Evolutionary conservation across 1,140 invertebrate species (phyloP).

Genomic region (Sinonovacula constricta): DNA sequence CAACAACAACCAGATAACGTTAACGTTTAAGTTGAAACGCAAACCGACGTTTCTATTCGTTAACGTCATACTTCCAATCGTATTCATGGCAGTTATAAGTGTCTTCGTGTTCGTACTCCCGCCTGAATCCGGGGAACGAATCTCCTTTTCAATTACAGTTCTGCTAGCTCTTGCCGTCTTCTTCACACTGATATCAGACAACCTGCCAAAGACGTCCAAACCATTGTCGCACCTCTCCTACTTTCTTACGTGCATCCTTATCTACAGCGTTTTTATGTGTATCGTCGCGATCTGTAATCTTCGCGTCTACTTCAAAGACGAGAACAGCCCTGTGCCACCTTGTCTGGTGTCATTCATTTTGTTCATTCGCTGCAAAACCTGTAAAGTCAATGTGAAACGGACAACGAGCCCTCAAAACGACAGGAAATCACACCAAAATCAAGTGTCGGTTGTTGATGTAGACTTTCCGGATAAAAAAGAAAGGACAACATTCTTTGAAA

Average conservation of each 20-base stretch:
- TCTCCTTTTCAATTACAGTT: conserved; percentile 81
- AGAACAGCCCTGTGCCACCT: neutral
- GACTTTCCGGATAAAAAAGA: too few species aligned
- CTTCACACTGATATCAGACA: conserved; percentile 81
- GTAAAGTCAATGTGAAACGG: too few species aligned
- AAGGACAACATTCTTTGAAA: too few species aligned
- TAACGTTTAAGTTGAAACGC: conserved; percentile 6
- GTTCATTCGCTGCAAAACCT: too few species aligned
- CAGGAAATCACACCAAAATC: too few species aligned
- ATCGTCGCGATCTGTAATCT: conserved; percentile 14
- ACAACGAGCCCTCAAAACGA: too few species aligned
- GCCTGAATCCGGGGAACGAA: conserved; percentile 81
- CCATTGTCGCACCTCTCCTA: conserved; percentile 61
- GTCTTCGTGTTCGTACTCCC: conserved; percentile 82
- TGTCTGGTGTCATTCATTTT: too few species aligned
- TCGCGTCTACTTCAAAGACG: neutral
- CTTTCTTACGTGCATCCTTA: conserved; percentile 6
- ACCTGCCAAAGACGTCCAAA: conserved; percentile 81
- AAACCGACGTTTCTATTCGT: conserved; percentile 77
- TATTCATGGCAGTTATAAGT: conserved; percentile 81
- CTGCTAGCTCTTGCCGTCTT: conserved; percentile 82
- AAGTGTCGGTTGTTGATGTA: too few species aligned
- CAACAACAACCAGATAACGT: too few species aligned
- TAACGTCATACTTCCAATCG: conserved; percentile 81
- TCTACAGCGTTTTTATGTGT: conserved; percentile 8